Conservation (phyloP, 2,888 invertebrate genomes). For the Melieria crassipennis region DNA sequence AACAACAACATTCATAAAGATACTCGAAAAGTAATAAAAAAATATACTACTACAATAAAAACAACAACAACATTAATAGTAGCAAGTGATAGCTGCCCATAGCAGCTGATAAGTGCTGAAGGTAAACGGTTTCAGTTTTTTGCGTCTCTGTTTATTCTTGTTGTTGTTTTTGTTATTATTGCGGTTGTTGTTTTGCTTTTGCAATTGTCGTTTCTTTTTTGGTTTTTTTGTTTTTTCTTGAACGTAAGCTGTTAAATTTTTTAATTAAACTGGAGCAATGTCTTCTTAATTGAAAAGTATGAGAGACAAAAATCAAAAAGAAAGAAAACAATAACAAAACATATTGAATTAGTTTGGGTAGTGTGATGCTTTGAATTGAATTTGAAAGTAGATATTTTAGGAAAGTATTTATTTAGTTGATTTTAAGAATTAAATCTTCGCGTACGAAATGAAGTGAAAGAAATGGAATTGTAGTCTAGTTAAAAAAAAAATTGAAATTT, state of each 20-base stretch:
- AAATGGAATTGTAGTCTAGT: no score
- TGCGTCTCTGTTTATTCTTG: conserved; percentile 7
- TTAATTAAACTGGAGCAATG: conserved; percentile 21
- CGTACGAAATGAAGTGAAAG: no score
- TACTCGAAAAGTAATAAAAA: no score
- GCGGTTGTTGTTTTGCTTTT: neutral
- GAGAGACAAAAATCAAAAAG: neutral
- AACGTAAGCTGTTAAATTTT: neutral
- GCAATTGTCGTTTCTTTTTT: neutral
- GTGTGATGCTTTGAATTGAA: no score
- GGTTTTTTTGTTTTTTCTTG: neutral
- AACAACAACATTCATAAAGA: no score
- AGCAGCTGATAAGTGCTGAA: conserved; percentile 16
- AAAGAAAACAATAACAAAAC: neutral
- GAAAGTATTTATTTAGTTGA: no score
- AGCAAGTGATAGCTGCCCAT: neutral
- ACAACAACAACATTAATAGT: neutral
- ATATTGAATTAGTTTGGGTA: no score
- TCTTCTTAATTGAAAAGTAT: neutral
- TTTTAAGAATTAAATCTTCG: no score
- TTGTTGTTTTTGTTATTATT: neutral
- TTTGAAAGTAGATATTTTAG: no score
- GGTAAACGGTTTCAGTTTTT: neutral
- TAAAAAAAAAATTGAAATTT: no score
- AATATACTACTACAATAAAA: neutral